Evolutionary conservation across 2,113 vertebrate species (phyloP).

Genomic region (Sula dactylatra): DNA sequence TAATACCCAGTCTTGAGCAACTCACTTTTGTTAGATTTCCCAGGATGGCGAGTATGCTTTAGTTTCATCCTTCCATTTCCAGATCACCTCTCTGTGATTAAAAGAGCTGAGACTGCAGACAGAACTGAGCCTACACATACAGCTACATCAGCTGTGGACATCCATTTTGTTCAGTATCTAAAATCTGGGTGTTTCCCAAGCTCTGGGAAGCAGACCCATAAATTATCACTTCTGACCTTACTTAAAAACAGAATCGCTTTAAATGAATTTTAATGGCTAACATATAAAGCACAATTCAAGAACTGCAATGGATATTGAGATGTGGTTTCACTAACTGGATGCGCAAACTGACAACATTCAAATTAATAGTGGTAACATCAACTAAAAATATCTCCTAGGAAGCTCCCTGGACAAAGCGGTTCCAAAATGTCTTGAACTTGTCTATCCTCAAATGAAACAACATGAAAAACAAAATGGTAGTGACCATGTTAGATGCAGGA

Average conservation of each 20-base stretch:
- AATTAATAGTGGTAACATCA: background rate
- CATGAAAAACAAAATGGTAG: background rate
- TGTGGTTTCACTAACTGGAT: background rate
- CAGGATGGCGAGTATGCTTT: slow-evolving; percentile 6
- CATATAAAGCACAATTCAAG: background rate
- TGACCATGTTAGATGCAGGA: background rate
- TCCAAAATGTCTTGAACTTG: background rate
- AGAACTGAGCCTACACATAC: background rate
- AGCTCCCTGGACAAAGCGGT: background rate
- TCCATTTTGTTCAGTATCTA: slow-evolving; percentile 4
- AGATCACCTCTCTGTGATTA: slow-evolving; percentile 29
- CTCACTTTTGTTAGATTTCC: slow-evolving; percentile 57
- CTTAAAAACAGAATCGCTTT: background rate
- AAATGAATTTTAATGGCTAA: background rate
- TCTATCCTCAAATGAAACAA: background rate
- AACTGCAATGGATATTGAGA: background rate
- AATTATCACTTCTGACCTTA: background rate
- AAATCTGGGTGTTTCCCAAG: background rate
- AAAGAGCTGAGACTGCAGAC: background rate
- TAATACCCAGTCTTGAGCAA: slow-evolving; percentile 19
- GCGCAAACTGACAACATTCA: background rate
- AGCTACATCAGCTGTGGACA: background rate
- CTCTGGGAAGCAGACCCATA: background rate
- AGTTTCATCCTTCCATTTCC: slow-evolving; percentile 28
- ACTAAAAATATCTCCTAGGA: background rate